Base-by-base conservation (phyloP, 2,888 invertebrate genomes). In the Nesidiocoris tenuis region DNA sequence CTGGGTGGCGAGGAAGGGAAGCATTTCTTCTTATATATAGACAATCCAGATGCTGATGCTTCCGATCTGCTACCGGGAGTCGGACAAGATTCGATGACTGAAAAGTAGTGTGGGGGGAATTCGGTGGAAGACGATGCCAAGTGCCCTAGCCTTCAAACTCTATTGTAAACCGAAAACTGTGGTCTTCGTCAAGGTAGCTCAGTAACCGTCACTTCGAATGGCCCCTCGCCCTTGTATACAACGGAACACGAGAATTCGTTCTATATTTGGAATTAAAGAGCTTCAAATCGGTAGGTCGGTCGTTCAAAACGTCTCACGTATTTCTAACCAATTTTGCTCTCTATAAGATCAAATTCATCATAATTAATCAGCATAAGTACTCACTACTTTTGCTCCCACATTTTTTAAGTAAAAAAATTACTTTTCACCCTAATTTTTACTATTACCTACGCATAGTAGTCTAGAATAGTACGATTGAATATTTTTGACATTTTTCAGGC, bases 191-290 rank as follows among this genome's bases (percentile, higher is more conserved):
- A 75, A 64, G 61, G 65, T 64, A 61, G 61, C 68, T 57, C 68
- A 75, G 65, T 75, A 75, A 75, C 74, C 75, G 75, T 75, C 75
- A 75, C 75, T 75, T 61, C 68, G 68, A 75, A 68, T 75, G 67
- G 75, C 23, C 67, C 65, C 56, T 22, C 3, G 23, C 25, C 72
- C 5, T 7, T 74, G 74, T 74, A 74, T 74, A 74, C 65, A 74
- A 72, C 54, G 39, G 61, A 72, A 72, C 72, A 72, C 72, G 72
- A 12, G 72, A 72, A 61, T 72, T 72, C 61, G 72, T 72, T 72
- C 72, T 72, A 72, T 72, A 61, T 72, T 72, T 18, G 72, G 72
- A 72, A 39, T 63, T 72, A 61, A 63, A 61, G 72, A 72, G 61
- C 72, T 61, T 61, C 39, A 39, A 3, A 12, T 61, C 61, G 61